Conservation (phyloP, 2,797 vertebrate species). For the Oreochromis grahami region DNA sequence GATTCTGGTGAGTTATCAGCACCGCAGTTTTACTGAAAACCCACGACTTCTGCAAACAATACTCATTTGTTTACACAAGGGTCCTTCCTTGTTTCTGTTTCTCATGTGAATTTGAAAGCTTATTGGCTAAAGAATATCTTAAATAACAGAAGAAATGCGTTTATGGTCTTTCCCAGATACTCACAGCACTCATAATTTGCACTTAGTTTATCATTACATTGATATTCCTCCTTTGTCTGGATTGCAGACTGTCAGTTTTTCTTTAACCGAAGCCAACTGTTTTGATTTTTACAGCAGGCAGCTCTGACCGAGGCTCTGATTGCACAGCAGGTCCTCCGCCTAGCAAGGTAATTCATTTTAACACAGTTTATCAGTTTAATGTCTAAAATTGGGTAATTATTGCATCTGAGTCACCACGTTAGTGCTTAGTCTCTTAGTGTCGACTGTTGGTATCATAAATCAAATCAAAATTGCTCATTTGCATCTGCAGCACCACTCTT, state of each 20-base stretch:
- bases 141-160: neutral
- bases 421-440: neutral
- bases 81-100: neutral
- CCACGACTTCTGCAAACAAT: neutral
- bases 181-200: neutral
- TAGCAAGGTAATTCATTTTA: slow-evolving; percentile 39
- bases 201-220: neutral
- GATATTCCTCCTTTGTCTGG: neutral
- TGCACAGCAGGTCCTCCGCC: slow-evolving; percentile 15
- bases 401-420: neutral
- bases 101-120: neutral
- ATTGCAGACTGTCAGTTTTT: neutral
- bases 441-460: neutral
- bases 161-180: neutral
- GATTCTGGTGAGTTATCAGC: slow-evolving; percentile 43
- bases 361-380: neutral
- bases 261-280: neutral
- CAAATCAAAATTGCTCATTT: neutral
- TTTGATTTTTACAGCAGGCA: slow-evolving; percentile 23
- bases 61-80: neutral
- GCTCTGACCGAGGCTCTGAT: slow-evolving; percentile 29
- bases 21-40: neutral
- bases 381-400: neutral
- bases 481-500: neutral
- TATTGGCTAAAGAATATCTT: neutral